These are phyloP conservation scores for Rhopilema esculentum DNA, from an alignment of 30 jellyfish, hydroid and myxozoan genomes.

Conservation along the genomic window DNA sequence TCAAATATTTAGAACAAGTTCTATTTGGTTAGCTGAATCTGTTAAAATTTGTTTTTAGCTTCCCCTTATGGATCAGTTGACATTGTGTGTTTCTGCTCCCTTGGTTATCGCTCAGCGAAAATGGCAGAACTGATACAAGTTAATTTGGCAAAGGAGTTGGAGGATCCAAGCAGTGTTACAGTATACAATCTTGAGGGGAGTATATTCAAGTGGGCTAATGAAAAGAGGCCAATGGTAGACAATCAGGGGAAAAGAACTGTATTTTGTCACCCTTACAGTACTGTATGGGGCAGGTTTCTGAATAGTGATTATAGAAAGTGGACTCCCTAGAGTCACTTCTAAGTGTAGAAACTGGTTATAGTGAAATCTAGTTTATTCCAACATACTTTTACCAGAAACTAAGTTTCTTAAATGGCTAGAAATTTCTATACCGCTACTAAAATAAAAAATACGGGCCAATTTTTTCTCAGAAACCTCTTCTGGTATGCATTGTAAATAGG, in stretches of 20 bases:
- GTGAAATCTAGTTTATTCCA: no score
- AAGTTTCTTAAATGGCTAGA: no score
- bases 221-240: slow-evolving; percentile 75
- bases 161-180: background rate
- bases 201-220: slow-evolving; percentile 90
- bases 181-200: slow-evolving; percentile 83
- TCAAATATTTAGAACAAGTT: background rate
- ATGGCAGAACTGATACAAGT: slow-evolving; percentile 62
- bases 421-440: no score
- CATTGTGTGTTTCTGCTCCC: slow-evolving; percentile 75
- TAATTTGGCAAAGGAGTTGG: slow-evolving; percentile 19
- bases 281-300: slow-evolving; percentile 76
- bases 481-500: no score
- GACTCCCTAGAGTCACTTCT: slow-evolving; percentile 5
- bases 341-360: no score
- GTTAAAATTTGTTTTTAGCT: background rate
- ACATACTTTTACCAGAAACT: no score
- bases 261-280: slow-evolving; percentile 81
- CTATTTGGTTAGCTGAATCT: background rate
- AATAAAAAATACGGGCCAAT: no score
- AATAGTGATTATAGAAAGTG: slow-evolving; percentile 58
- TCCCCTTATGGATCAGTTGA: slow-evolving; percentile 10
- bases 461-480: no score
- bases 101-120: slow-evolving; percentile 87
- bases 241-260: slow-evolving; percentile 47